Percentiles rank a stretch among this genome's conserved stretches.
phyloP scores from a whole-genome alignment of 2,113 vertebrate genomes.

The Pteropus alecto region DNA sequence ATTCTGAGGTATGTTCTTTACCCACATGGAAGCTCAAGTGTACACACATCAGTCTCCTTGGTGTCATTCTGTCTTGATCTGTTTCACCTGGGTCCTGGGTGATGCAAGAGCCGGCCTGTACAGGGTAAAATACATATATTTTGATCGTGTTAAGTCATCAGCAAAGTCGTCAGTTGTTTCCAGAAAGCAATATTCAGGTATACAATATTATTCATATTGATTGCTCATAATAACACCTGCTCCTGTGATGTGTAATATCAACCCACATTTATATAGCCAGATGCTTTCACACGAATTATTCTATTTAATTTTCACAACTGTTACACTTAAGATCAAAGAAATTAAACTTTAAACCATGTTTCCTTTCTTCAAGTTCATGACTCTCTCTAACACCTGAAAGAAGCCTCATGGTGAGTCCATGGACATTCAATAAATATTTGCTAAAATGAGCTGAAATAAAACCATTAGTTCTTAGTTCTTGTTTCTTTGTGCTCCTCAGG shows the following conservation, averaged over 20 bases:
- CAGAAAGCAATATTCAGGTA: background rate
- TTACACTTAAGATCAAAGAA: background rate
- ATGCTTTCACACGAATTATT: background rate
- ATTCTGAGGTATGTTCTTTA: slow-evolving; percentile 52
- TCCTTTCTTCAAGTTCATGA: background rate
- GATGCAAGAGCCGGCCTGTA: background rate
- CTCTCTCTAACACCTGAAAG: background rate
- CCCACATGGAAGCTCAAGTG: background rate
- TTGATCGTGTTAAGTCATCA: background rate
- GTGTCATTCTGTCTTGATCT: slow-evolving; percentile 3
- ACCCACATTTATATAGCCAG: background rate
- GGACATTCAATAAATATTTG: background rate
- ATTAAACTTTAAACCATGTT: background rate
- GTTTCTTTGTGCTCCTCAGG: background rate
- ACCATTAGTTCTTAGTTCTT: background rate
- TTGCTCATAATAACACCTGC: background rate
- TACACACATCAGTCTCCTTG: background rate
- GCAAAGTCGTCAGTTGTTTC: background rate
- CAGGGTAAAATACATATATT: background rate
- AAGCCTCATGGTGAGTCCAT: background rate
- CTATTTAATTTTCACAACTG: background rate
- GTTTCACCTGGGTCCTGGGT: background rate
- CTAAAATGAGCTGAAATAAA: background rate
- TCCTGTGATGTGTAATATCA: background rate
- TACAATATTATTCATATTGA: background rate